Conservation (phyloP, 2,113 vertebrate genomes). For the Phylloscopus whistleri region DNA sequence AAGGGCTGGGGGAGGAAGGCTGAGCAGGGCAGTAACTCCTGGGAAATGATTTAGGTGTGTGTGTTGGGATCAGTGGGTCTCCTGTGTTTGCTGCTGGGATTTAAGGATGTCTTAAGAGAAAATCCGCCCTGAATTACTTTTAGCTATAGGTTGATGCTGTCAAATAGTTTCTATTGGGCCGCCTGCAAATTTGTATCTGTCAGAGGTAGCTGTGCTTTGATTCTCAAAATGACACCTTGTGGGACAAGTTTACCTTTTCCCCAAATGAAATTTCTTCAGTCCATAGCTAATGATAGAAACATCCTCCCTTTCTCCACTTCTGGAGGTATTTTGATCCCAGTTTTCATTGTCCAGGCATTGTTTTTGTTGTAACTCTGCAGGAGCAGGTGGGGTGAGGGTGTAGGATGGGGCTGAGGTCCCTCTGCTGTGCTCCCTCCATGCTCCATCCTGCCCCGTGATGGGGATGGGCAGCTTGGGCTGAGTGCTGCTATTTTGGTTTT, state of each 20-base stretch:
- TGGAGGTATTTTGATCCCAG: not conserved
- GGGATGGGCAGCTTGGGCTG: not conserved
- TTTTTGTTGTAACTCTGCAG: not conserved
- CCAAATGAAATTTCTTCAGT: not conserved
- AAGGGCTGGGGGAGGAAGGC: not conserved
- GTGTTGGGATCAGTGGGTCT: rapidly evolving
- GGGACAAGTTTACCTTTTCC: not conserved
- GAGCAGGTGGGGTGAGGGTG: not conserved
- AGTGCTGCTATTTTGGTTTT: not conserved
- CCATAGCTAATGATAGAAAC: not conserved
- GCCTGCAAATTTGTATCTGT: not conserved
- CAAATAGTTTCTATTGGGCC: not conserved
- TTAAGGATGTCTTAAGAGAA: not conserved
- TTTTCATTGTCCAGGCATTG: not conserved
- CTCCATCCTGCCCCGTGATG: rapidly evolving
- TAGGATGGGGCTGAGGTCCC: not conserved
- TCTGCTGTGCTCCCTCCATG: rapidly evolving
- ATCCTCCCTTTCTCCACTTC: not conserved
- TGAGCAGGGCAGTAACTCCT: not conserved
- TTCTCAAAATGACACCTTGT: not conserved
- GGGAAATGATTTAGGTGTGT: not conserved
- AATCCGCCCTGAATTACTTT: not conserved
- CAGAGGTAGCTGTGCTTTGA: not conserved
- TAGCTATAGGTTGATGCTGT: not conserved
- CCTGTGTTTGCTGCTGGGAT: not conserved